Conservation (phyloP, 2,888 invertebrate genomes). For the Lasioglossum vierecki region DNA sequence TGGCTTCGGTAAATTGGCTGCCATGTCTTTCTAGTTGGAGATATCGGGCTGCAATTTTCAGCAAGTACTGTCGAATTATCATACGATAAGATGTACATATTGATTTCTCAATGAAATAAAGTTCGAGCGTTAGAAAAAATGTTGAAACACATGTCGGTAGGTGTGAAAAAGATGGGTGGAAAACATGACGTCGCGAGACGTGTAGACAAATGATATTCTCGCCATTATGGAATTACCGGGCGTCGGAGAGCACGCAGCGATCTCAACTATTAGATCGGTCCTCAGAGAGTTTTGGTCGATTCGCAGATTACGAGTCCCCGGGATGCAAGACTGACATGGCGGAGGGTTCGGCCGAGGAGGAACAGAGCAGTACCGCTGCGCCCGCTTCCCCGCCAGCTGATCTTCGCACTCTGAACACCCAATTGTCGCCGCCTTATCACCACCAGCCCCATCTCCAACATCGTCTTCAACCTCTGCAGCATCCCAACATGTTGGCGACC, state of each 20-base stretch:
- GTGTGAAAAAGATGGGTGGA: background rate
- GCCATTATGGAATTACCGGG: conserved; percentile 66
- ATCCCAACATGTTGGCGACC: conserved; percentile 83
- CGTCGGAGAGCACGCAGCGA: conserved; percentile 52
- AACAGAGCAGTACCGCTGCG: conserved; percentile 86
- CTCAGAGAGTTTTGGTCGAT: conserved; percentile 71
- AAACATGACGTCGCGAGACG: background rate
- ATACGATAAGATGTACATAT: background rate
- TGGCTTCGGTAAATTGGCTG: background rate
- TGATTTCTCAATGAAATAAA: background rate
- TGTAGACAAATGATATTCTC: conserved; percentile 65
- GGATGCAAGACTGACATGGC: conserved; percentile 94
- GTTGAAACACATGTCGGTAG: background rate
- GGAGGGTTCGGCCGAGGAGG: conserved; percentile 89
- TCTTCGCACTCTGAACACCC: conserved; percentile 84
- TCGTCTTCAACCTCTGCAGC: conserved; percentile 77
- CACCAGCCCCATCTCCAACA: conserved; percentile 80
- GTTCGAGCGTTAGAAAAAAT: background rate
- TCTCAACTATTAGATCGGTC: conserved; percentile 70
- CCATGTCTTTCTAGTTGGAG: background rate
- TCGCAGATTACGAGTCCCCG: conserved; percentile 88
- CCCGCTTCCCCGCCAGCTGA: conserved; percentile 85
- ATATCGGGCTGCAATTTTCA: background rate
- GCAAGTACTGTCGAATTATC: background rate
- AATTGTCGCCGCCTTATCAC: conserved; percentile 80